Base-by-base conservation (phyloP, 37 sponge, comb jelly and placozoan genomes). In the Eunapius fragilis region DNA sequence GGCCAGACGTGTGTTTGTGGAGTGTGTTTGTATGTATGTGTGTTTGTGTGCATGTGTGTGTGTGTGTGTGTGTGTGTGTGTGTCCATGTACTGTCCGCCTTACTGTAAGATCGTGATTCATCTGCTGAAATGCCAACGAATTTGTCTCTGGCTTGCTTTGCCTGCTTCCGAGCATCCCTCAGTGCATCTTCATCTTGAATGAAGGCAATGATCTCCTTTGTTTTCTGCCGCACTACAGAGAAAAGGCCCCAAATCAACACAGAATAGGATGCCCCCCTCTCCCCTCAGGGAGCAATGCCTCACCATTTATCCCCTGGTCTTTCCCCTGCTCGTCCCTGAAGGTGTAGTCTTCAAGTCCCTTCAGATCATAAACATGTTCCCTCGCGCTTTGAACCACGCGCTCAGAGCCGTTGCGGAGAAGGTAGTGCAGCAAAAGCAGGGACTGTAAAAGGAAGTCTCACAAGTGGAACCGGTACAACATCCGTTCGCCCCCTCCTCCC, bases 231-330 rank as follows among this genome's bases (percentile, higher is more conserved):
- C 0, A 99, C 99, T 98, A 76, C 36, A 25, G 33, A 49, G 0
- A 12, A 2, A 31, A 38, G n/a, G 19, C 32, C 36, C n/a, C 0
- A 12, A 58, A 58, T 58, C 14, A 12, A 19, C 58, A 58, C 58
- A 58, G 58, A 28, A 0, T 25, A 28, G 13, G 12, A 10, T 13
- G 0, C 80, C 34, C 11, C 7, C 26, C 38, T 19, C 32, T 27
- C 2, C 30, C 7, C 19, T 49, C 80, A 50, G 23, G 19, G 35
- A 38, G 35, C 34, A 37, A 35, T 75, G 75, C 31, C 34, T 80
- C 25, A 98, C 98, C 98, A 89, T 99, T 99, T 37, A 97, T 93
- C 58, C 99, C 99, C 47, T 99, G 99, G 71, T 99, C 99, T 76
- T 99, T 99, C 37, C 97, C 98, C 28, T 85, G 69, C 48, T 99